Evolutionary conservation across 2,888 invertebrate genomes (phyloP).

Genomic region (Hedya salicella): DNA sequence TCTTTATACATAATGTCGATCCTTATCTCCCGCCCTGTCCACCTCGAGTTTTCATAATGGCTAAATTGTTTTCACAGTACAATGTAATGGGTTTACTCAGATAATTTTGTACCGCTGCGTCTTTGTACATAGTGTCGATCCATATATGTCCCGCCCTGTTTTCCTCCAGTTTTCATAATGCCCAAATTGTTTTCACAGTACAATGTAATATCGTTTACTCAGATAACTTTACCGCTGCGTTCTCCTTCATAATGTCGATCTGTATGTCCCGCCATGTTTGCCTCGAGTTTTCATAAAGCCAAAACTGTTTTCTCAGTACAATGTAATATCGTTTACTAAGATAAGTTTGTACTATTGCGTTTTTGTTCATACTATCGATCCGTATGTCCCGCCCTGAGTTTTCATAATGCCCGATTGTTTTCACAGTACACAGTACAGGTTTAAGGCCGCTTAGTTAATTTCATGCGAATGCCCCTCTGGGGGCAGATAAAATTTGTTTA

Average conservation of each 20-base stretch:
- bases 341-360: background rate
- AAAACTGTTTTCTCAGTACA: constrained; percentile 51
- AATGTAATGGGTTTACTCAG: too few relatives aligned
- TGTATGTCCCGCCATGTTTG: too few relatives aligned
- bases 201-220: too few relatives aligned
- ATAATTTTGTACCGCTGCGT: background rate
- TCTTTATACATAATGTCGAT: too few relatives aligned
- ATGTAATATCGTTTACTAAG: constrained; percentile 37
- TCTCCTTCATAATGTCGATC: too few relatives aligned
- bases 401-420: constrained; percentile 54
- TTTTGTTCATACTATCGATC: background rate
- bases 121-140: too few relatives aligned
- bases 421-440: constrained; percentile 50
- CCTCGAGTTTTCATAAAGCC: constrained; percentile 54
- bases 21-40: too few relatives aligned
- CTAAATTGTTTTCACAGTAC: too few relatives aligned
- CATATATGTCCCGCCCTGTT: too few relatives aligned
- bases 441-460: constrained; percentile 45
- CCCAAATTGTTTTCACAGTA: too few relatives aligned
- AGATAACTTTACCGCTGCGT: background rate
- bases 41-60: too few relatives aligned
- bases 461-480: constrained; percentile 48
- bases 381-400: constrained; percentile 43
- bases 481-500: constrained; percentile 48
- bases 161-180: too few relatives aligned